Evolutionary conservation across 2,113 vertebrate genomes (phyloP), one percentile per base, ranked within the genome.

Genomic region (Oreochromis aureus): DNA sequence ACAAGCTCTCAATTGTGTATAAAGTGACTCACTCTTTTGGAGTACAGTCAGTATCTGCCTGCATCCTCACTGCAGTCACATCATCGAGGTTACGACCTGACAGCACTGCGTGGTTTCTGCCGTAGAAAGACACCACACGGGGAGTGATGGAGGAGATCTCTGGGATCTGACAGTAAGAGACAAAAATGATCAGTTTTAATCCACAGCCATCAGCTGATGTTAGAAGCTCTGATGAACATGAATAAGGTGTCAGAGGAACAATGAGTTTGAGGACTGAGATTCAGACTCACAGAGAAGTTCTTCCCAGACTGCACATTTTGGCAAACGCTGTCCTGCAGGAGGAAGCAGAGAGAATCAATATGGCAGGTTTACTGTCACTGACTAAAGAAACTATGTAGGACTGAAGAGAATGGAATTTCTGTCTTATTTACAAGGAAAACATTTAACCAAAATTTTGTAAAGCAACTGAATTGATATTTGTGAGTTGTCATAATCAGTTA

Each of bases 91-190:
- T 97, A n/a, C 66, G 80, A 86, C 98, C 98, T 0, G 51, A 96
- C 89, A 99, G 87, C 48, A 93, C 84, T 19, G 96, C 96, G 1
- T 96, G 94, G 85, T 96, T 98, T 95, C 96, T 97, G 54, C 98
- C 98, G 83, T 97, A 92, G 58, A 97, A 96, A 36, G 98, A 98
- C 91, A 98, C 95, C 34, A 95, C 95, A 51, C 89, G 87, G 80
- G 98, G 98, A 55, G 91, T 79, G 78, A 99, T 94, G 89, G 96
- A 97, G 46, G 90, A 85, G 91, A 98, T 96, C 92, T 97, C 95
- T 87, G 96, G 96, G 93, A 92, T 88, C 97, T 94, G 92, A 91
- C 88, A 95, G 90, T 7, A 89, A 93, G 91, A 90, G 81, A 90
- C 55, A 90, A 19, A 87, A 12, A 82, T 10, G 39, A 69, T n/a